phyloP scores from a whole-genome alignment of 1,140 invertebrate species.

The Platyura marginata region DNA sequence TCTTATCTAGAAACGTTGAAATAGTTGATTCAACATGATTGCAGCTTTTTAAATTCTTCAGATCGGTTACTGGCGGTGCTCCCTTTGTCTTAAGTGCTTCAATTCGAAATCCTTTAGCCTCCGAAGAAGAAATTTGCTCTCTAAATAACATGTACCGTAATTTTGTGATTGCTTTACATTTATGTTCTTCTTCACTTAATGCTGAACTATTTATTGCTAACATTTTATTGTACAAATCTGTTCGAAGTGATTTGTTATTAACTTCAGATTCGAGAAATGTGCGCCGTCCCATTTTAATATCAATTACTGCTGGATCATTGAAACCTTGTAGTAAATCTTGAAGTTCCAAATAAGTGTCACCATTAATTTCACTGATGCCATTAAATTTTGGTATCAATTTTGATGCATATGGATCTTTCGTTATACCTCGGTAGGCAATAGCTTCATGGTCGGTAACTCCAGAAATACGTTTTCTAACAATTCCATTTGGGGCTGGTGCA shows the following conservation, averaged over 20 bases:
- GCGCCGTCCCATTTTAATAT: slow-evolving; percentile 81
- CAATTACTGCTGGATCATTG: slow-evolving; percentile 74
- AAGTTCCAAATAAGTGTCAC: slow-evolving; percentile 77
- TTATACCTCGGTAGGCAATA: slow-evolving; percentile 63
- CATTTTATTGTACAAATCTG: slow-evolving; percentile 83
- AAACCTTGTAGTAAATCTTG: slow-evolving; percentile 76
- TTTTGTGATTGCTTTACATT: slow-evolving; percentile 68
- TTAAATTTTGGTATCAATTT: slow-evolving; percentile 75
- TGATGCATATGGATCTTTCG: slow-evolving; percentile 49
- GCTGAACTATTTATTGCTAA: slow-evolving; percentile 74
- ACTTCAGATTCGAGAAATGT: slow-evolving; percentile 93
- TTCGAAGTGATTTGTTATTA: slow-evolving; percentile 54
- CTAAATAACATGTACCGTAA: slow-evolving; percentile 90
- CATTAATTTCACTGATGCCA: slow-evolving; percentile 57
- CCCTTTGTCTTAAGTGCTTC: slow-evolving; percentile 83
- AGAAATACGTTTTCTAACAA: slow-evolving; percentile 77
- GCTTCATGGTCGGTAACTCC: slow-evolving; percentile 57
- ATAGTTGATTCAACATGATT: slow-evolving; percentile 64
- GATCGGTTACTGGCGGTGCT: slow-evolving; percentile 49
- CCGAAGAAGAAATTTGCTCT: slow-evolving; percentile 82
- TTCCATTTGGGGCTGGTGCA: slow-evolving; percentile 81
- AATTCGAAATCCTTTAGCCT: slow-evolving; percentile 83
- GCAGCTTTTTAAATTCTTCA: slow-evolving; percentile 57
- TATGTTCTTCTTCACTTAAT: slow-evolving; percentile 66
- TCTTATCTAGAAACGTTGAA: slow-evolving; percentile 52